phyloP scores from a whole-genome alignment of 1,140 invertebrate genomes.

The Conopomorpha cramerella region DNA sequence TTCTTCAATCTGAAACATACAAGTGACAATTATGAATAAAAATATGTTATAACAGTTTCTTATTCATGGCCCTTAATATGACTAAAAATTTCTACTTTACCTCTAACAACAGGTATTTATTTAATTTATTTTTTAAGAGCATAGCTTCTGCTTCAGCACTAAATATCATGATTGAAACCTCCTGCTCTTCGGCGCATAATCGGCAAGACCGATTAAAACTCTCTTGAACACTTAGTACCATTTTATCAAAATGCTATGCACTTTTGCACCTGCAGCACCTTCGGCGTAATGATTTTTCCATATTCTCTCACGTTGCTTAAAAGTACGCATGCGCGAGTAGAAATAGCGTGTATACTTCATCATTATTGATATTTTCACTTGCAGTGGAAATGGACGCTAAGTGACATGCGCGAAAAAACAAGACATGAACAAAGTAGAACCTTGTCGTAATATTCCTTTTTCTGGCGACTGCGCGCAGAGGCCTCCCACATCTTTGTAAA shows the following conservation, averaged over 20 bases:
- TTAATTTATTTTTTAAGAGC: conserved; percentile 47
- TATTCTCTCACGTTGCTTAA: too few relatives aligned
- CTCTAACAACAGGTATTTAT: conserved; percentile 51
- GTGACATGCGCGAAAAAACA: too few relatives aligned
- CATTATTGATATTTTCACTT: too few relatives aligned
- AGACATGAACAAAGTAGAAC: too few relatives aligned
- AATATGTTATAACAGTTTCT: too few relatives aligned
- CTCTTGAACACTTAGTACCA: conserved; percentile 13
- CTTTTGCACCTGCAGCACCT: conserved; percentile 1
- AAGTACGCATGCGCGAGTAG: too few relatives aligned
- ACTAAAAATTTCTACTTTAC: conserved; percentile 15
- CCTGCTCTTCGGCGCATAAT: conserved; percentile 46
- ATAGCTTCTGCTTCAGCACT: conserved; percentile 46
- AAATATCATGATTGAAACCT: conserved; percentile 53
- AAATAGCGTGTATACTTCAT: too few relatives aligned
- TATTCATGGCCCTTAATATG: too few relatives aligned
- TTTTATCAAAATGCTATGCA: neutral
- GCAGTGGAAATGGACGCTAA: too few relatives aligned
- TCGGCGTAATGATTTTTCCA: conserved; percentile 28
- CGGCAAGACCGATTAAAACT: conserved; percentile 46
- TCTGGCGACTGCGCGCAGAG: too few relatives aligned
- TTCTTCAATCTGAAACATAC: conserved; percentile 36
- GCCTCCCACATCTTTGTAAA: too few relatives aligned
- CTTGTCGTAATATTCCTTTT: too few relatives aligned
- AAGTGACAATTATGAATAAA: neutral